phyloP scores from a whole-genome alignment of 2,797 vertebrate species.

The Pseudochirops corinnae region DNA sequence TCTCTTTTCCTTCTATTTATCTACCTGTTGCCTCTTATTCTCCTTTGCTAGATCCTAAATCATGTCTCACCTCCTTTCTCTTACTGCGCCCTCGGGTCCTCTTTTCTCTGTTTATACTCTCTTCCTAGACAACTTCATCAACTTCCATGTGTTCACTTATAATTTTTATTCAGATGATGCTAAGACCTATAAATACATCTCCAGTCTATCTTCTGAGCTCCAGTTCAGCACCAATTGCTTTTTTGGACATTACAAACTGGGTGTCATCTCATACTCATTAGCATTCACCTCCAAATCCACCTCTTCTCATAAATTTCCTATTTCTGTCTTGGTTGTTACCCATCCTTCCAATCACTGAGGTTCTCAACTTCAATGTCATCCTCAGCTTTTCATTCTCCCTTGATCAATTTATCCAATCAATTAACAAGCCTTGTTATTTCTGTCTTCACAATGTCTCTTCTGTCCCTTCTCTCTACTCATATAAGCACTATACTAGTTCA shows the following conservation, averaged over 20 bases:
- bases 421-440: neutral
- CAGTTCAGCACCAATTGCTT: neutral
- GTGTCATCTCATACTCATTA: neutral
- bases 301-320: neutral
- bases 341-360: neutral
- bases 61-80: neutral
- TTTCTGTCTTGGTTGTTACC: neutral
- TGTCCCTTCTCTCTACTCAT: neutral
- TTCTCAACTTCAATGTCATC: neutral
- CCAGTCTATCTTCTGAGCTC: neutral
- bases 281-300: neutral
- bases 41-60: neutral
- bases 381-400: neutral
- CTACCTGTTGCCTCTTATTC: neutral
- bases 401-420: neutral
- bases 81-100: neutral
- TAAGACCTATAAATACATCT: neutral
- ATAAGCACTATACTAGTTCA: neutral
- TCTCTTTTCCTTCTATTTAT: neutral
- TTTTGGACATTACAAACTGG: neutral
- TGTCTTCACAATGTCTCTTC: neutral
- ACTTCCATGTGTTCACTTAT: neutral
- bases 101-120: neutral
- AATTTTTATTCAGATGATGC: neutral
- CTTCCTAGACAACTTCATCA: neutral